These are phyloP conservation scores for Orussus abietinus DNA, from an alignment of 1,140 invertebrate genomes.

Conservation along the genomic window DNA sequence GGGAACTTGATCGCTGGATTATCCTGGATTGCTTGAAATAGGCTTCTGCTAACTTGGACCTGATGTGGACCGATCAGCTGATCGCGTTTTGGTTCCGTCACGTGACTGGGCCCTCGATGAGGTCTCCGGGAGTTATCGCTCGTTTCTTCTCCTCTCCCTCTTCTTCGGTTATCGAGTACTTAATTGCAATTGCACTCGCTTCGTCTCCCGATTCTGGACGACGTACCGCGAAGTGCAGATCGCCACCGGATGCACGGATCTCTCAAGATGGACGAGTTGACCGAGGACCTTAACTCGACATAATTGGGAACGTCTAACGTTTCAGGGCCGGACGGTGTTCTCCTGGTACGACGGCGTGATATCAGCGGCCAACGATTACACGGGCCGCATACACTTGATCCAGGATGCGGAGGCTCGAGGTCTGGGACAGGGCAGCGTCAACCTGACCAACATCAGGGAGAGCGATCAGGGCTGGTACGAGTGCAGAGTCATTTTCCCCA, in stretches of 20 bases:
- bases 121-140: too few species aligned
- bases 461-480: slow-evolving; percentile 89
- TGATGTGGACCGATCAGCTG: too few species aligned
- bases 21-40: too few species aligned
- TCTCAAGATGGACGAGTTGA: slow-evolving; percentile 26
- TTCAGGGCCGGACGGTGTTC: slow-evolving; percentile 67
- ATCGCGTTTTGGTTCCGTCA: too few species aligned
- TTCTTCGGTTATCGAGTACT: background rate
- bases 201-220: slow-evolving; percentile 1
- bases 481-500: slow-evolving; percentile 84
- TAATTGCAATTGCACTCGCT: slow-evolving; percentile 1
- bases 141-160: too few species aligned
- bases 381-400: slow-evolving; percentile 67
- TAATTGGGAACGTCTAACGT: slow-evolving; percentile 38
- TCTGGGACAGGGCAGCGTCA: slow-evolving; percentile 77
- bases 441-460: slow-evolving; percentile 83
- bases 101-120: too few species aligned
- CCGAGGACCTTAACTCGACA: slow-evolving; percentile 26
- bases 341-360: slow-evolving; percentile 78
- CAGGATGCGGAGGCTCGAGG: slow-evolving; percentile 48
- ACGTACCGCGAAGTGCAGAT: background rate
- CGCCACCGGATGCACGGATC: slow-evolving; percentile 25
- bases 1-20: too few species aligned
- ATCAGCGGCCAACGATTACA: slow-evolving; percentile 67
- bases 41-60: too few species aligned